Conservation (phyloP, 2,113 vertebrate genomes). For the Hydropotes inermis region DNA sequence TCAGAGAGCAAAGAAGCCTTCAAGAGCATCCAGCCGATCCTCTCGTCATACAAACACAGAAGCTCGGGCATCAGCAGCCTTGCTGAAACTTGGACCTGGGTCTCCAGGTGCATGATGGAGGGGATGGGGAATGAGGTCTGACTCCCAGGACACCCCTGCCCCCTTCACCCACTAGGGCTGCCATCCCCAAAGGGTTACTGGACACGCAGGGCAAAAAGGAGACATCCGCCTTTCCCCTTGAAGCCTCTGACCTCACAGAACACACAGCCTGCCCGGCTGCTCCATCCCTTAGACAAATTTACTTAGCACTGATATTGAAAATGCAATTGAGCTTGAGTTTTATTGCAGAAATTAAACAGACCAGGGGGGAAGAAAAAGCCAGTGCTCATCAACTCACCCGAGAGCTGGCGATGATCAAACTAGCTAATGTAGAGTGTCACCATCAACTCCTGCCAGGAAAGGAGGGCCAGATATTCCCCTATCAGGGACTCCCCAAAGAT, state of each 20-base stretch:
- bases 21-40: not conserved
- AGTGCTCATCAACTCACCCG: slow-evolving; percentile 44
- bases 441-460: not conserved
- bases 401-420: slow-evolving; percentile 58
- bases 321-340: slow-evolving; percentile 72
- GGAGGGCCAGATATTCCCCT: not conserved
- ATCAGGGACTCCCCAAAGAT: not conserved
- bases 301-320: slow-evolving; percentile 71
- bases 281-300: slow-evolving; percentile 70
- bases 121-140: too few relatives aligned
- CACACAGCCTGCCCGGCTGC: slow-evolving; percentile 60
- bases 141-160: not conserved
- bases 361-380: not conserved
- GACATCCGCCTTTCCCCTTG: slow-evolving; percentile 35
- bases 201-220: not conserved
- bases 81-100: not conserved
- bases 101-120: not conserved
- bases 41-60: not conserved
- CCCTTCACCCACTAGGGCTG: not conserved
- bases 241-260: slow-evolving; percentile 55
- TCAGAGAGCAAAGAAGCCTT: not conserved
- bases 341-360: slow-evolving; percentile 74
- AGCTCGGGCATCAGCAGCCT: not conserved
- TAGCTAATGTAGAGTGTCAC: not conserved
- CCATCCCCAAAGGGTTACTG: not conserved